Evolutionary conservation across 2,888 invertebrate species (phyloP).

Genomic region (Epinotia nisella): DNA sequence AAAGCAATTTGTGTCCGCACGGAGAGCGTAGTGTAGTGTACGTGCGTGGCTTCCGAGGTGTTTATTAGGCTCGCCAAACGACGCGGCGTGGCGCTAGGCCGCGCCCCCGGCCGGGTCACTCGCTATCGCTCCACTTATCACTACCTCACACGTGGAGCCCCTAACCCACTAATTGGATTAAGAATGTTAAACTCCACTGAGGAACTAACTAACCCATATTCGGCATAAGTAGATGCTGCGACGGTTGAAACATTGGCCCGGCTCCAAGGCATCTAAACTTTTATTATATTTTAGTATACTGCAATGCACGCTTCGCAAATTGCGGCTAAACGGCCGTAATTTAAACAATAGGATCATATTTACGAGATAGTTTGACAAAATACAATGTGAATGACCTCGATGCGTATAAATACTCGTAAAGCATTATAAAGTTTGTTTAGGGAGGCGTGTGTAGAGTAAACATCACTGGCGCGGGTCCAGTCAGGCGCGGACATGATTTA

Average conservation of each 20-base stretch:
- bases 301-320: constrained; percentile 35
- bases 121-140: constrained; percentile 70
- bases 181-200: constrained; percentile 41
- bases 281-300: constrained; percentile 41
- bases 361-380: constrained; percentile 54
- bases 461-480: constrained; percentile 69
- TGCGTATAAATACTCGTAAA: constrained; percentile 57
- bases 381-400: constrained; percentile 57
- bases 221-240: constrained; percentile 67
- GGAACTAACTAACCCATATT: constrained; percentile 57
- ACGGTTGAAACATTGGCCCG: constrained; percentile 75
- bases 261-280: constrained; percentile 76
- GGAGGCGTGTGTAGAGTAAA: constrained; percentile 57
- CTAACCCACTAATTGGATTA: constrained; percentile 40
- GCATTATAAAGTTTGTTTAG: constrained; percentile 62
- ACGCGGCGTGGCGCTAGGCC: constrained; percentile 45
- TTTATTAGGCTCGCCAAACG: constrained; percentile 73
- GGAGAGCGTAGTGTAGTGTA: constrained; percentile 77
- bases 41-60: constrained; percentile 79
- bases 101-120: constrained; percentile 71
- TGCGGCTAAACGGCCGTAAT: constrained; percentile 45
- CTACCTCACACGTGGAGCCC: constrained; percentile 63
- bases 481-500: constrained; percentile 71
- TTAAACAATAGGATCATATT: constrained; percentile 48
- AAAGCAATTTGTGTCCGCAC: constrained; percentile 83